Evolutionary conservation across 2,888 invertebrate species (phyloP).

Genomic region (Eledona agricola): DNA sequence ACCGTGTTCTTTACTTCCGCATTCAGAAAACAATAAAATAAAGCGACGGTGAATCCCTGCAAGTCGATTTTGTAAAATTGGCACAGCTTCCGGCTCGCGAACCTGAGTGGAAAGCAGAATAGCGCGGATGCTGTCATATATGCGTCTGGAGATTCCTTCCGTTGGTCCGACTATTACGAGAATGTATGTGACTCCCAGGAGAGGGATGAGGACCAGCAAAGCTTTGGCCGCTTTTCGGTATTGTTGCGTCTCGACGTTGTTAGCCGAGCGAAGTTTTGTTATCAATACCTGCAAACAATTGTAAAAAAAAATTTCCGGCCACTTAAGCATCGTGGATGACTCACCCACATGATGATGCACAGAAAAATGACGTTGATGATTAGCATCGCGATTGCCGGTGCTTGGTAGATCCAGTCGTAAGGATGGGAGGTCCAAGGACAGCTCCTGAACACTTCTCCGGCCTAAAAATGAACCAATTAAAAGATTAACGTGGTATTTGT

Average conservation of each 20-base stretch:
- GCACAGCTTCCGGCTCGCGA: conserved; percentile 48
- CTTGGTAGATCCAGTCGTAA: conserved; percentile 88
- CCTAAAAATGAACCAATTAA: conserved; percentile 25
- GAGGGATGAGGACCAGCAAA: conserved; percentile 85
- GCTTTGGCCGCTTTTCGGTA: conserved; percentile 90
- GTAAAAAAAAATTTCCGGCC: neutral
- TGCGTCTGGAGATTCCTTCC: conserved; percentile 75
- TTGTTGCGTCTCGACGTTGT: conserved; percentile 86
- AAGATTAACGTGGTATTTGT: conserved; percentile 26
- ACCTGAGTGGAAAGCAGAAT: conserved; percentile 89
- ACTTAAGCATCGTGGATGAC: conserved; percentile 23
- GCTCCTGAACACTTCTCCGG: conserved; percentile 39
- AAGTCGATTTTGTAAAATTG: no score
- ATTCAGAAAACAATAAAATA: conserved; percentile 90
- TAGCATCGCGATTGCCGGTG: conserved; percentile 81
- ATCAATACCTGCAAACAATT: conserved; percentile 77
- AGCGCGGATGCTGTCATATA: conserved; percentile 81
- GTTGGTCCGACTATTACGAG: conserved; percentile 82
- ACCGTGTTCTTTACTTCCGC: conserved; percentile 88
- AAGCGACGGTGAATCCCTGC: conserved; percentile 85
- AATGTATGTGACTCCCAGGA: conserved; percentile 89
- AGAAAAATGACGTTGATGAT: conserved; percentile 82
- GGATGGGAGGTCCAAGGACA: conserved; percentile 81
- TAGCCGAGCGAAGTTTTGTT: conserved; percentile 88
- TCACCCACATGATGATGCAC: conserved; percentile 82